phyloP scores from a whole-genome alignment of 2,113 vertebrate species.

The Eptatretus burgeri region DNA sequence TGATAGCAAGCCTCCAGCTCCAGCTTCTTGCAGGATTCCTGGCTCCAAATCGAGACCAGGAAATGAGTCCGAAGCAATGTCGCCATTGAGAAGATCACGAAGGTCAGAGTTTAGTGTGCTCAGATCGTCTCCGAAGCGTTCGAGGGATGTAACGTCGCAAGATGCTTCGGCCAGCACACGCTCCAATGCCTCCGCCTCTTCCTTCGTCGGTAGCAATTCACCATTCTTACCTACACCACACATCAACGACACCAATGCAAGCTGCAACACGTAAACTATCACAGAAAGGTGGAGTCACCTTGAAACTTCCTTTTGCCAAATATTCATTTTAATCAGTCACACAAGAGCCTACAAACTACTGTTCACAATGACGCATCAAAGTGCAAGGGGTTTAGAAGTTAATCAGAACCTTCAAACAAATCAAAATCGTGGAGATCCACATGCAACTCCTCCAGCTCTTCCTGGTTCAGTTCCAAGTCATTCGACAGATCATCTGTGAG shows the following conservation, averaged over 20 bases:
- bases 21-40: no score
- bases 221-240: constrained; percentile 59
- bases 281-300: no score
- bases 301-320: no score
- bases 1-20: no score
- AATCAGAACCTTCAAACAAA: constrained; percentile 71
- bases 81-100: not conserved
- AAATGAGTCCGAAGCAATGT: constrained; percentile 5
- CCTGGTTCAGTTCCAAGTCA: constrained; percentile 76
- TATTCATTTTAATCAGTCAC: no score
- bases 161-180: constrained; percentile 81
- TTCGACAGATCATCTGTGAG: constrained; percentile 98
- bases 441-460: constrained; percentile 79
- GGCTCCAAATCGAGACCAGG: not conserved
- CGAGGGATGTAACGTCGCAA: constrained; percentile 42
- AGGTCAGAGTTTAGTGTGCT: not conserved
- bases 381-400: not conserved
- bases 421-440: constrained; percentile 95
- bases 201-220: constrained; percentile 74
- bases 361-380: no score
- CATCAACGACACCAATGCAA: not conserved
- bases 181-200: constrained; percentile 90
- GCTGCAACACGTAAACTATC: no score
- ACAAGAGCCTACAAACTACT: no score
- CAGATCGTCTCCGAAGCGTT: constrained; percentile 38